A percentile compares a stretch with the other conserved stretches of the same genome.
Conservation (phyloP, 2,797 vertebrate genomes). For the Ibycter americanus region DNA sequence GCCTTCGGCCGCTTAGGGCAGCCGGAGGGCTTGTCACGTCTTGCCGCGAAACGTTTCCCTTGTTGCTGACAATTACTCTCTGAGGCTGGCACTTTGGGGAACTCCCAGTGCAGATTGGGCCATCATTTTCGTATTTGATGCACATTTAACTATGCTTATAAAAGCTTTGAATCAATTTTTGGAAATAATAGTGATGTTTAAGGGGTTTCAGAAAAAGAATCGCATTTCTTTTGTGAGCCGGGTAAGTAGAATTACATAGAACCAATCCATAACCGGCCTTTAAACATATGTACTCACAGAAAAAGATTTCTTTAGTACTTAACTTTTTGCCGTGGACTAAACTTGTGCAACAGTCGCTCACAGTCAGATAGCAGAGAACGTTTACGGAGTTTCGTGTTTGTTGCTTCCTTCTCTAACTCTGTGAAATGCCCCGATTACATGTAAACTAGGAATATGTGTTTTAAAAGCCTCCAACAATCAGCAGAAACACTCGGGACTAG, state of each 20-base stretch:
- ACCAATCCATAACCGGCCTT: neutral
- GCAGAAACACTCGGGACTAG: neutral
- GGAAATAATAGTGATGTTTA: neutral
- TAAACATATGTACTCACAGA: neutral
- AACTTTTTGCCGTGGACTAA: neutral
- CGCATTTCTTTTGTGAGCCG: neutral
- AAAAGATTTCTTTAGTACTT: neutral
- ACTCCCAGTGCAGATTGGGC: neutral
- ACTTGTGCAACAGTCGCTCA: neutral
- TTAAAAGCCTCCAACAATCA: neutral
- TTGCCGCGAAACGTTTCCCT: neutral
- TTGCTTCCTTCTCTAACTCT: neutral
- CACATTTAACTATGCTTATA: accelerated
- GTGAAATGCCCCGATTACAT: neutral
- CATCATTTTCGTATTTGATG: neutral
- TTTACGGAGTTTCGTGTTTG: neutral
- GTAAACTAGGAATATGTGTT: neutral
- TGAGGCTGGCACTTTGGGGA: neutral
- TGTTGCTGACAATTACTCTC: neutral
- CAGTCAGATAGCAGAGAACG: neutral
- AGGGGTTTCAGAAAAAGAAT: neutral
- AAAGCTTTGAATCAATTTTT: neutral
- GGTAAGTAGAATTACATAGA: neutral
- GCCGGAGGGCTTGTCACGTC: neutral
- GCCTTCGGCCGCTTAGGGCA: neutral